These are phyloP conservation scores for Lamprotornis superbus DNA, from an alignment of 2,113 vertebrate species.

Conservation along the genomic window DNA sequence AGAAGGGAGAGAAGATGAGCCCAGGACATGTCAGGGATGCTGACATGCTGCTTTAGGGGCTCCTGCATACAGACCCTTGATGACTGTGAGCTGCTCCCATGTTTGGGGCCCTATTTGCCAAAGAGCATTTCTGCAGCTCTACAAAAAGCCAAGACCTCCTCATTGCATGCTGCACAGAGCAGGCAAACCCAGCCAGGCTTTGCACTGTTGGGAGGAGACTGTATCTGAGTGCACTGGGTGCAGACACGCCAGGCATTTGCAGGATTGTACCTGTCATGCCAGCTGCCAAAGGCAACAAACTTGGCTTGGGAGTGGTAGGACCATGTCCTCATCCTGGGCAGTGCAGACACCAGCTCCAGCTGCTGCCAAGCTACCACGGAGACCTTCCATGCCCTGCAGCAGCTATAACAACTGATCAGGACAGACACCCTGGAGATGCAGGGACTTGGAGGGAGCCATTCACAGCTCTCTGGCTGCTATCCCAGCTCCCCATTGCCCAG, in stretches of 20 bases:
- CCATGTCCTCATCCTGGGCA: background rate
- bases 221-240: accelerated
- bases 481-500: background rate
- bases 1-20: background rate
- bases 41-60: background rate
- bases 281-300: background rate
- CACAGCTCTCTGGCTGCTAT: background rate
- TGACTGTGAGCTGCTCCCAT: background rate
- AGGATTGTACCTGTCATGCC: background rate
- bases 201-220: accelerated
- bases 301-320: background rate
- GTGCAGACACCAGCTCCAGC: background rate
- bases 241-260: background rate
- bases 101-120: background rate
- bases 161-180: background rate
- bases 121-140: background rate
- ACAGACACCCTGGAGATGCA: background rate
- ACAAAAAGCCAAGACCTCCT: background rate
- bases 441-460: background rate
- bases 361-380: background rate
- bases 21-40: accelerated
- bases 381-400: background rate
- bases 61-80: background rate
- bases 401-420: background rate
- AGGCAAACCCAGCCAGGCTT: background rate